Conservation (phyloP, 2,113 vertebrate genomes). For the Urocitellus parryii region DNA sequence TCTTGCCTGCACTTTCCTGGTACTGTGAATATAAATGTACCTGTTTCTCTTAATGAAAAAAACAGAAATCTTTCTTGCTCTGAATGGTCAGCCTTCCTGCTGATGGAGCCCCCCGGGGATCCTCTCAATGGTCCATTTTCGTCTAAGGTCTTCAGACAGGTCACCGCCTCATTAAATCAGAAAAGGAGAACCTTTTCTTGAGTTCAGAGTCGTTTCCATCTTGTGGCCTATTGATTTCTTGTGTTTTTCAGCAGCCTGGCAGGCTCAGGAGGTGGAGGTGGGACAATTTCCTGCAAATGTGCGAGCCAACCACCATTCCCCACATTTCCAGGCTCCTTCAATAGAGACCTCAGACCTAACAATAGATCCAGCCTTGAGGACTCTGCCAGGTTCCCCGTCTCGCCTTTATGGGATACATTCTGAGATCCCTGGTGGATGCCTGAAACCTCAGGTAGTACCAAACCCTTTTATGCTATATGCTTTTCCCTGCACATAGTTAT, state of each 20-base stretch:
- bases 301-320: background rate
- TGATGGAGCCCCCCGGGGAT: background rate
- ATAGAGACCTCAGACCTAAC: background rate
- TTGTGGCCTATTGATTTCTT: slow-evolving; percentile 55
- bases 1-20: slow-evolving; percentile 24
- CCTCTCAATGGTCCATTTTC: slow-evolving; percentile 44
- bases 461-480: background rate
- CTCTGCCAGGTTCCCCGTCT: background rate
- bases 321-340: background rate
- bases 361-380: background rate
- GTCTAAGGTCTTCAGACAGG: slow-evolving; percentile 25
- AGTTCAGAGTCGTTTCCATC: slow-evolving; percentile 69
- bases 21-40: slow-evolving; percentile 34
- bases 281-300: background rate
- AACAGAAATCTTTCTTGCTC: slow-evolving; percentile 41
- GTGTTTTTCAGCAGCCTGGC: background rate
- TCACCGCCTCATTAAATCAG: slow-evolving; percentile 16
- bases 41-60: slow-evolving; percentile 65
- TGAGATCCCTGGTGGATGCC: background rate
- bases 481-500: background rate
- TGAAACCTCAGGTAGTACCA: background rate
- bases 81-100: background rate
- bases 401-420: too few relatives aligned
- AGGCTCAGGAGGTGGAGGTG: background rate
- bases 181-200: slow-evolving; percentile 58